Percentiles rank a stretch among this genome's conserved stretches.
phyloP scores from a whole-genome alignment of 1,140 invertebrate genomes.

The Sipha flava region DNA sequence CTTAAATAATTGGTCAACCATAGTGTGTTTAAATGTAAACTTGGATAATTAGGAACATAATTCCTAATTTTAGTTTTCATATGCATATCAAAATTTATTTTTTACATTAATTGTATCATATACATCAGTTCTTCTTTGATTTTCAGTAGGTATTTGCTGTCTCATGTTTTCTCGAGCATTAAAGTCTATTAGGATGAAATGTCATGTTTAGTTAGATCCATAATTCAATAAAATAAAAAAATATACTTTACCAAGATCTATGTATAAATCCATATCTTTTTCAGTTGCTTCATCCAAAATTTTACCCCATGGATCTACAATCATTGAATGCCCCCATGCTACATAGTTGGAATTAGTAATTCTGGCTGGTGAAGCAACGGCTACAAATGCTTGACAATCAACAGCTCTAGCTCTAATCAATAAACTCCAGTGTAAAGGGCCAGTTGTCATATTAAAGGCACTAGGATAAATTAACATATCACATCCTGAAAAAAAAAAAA shows the following conservation, averaged over 20 bases:
- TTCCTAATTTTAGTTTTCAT: background rate
- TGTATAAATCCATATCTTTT: slow-evolving; percentile 61
- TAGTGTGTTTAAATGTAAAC: background rate
- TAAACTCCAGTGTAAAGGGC: slow-evolving; percentile 85
- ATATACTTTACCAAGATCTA: slow-evolving; percentile 60
- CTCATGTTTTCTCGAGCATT: slow-evolving; percentile 63
- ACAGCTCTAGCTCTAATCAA: slow-evolving; percentile 68
- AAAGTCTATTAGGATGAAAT: slow-evolving; percentile 54
- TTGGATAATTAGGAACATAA: background rate
- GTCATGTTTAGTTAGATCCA: background rate
- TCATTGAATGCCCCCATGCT: slow-evolving; percentile 79
- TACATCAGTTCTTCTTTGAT: slow-evolving; percentile 69
- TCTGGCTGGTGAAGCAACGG: slow-evolving; percentile 67
- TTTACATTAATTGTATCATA: slow-evolving; percentile 56
- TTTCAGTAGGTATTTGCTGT: slow-evolving; percentile 66
- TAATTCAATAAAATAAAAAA: slow-evolving; percentile 34
- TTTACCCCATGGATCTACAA: slow-evolving; percentile 82
- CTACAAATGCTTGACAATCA: slow-evolving; percentile 78
- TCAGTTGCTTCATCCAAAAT: slow-evolving; percentile 61
- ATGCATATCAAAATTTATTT: background rate
- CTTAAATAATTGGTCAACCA: background rate
- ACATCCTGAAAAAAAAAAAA: slow-evolving; percentile 53
- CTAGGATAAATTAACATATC: slow-evolving; percentile 81
- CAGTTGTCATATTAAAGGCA: slow-evolving; percentile 93
- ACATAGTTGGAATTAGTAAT: slow-evolving; percentile 64